Evolutionary conservation across 2,797 vertebrate genomes (phyloP).

Genomic region (Mus caroli): DNA sequence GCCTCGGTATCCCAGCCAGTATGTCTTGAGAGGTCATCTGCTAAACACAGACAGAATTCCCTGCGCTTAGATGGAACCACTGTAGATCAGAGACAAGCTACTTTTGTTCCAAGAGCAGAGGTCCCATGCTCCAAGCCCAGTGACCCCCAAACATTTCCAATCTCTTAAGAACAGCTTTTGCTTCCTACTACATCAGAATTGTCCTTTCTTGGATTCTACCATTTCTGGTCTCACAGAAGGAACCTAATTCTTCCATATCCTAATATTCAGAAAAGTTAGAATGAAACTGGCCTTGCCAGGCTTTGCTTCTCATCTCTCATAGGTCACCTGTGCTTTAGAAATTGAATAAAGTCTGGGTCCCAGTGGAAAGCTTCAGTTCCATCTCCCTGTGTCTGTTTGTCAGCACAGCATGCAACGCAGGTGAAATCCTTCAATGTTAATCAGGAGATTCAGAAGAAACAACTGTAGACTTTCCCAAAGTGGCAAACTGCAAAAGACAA

Average conservation of each 20-base stretch:
- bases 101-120: not conserved
- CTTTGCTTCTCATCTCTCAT: not conserved
- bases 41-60: not conserved
- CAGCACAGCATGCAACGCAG: not conserved
- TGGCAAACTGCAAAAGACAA: not conserved
- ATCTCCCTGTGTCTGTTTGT: not conserved
- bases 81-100: not conserved
- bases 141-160: not conserved
- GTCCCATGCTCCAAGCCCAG: not conserved
- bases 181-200: not conserved
- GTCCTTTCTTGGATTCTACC: not conserved
- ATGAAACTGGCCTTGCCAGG: not conserved
- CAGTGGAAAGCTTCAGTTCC: not conserved
- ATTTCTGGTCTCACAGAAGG: not conserved
- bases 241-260: constrained; percentile 19
- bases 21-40: not conserved
- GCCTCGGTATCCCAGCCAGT: not conserved
- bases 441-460: constrained; percentile 42
- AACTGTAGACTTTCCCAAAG: not conserved
- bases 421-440: constrained; percentile 21
- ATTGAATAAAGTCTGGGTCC: not conserved
- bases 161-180: not conserved
- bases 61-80: not conserved
- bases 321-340: constrained; percentile 24
- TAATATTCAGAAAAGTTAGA: constrained; percentile 12